Percentiles rank a stretch among this genome's conserved stretches.
Conservation (phyloP, 2,888 invertebrate genomes). For the Drosophila lacicola region DNA sequence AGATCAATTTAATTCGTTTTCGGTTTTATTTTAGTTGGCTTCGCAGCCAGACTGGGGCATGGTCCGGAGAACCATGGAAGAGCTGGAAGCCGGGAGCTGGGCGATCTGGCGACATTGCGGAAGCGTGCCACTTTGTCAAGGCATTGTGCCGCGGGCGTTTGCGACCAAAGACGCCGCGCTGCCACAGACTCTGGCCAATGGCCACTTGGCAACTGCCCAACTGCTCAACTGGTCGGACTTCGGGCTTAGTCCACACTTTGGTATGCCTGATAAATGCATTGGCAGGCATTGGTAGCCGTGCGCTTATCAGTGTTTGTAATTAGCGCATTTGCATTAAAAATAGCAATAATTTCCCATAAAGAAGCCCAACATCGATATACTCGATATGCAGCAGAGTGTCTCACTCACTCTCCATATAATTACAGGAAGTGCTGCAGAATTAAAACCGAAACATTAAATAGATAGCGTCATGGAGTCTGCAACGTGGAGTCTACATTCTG, state of each 20-base stretch:
- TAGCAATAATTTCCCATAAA: conserved; percentile 80
- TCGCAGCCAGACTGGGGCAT: not conserved
- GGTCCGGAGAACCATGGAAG: not conserved
- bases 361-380: conserved; percentile 61
- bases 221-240: conserved; percentile 22
- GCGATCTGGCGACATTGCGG: conserved; percentile 75
- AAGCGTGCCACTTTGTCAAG: conserved; percentile 78
- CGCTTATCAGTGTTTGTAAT: conserved; percentile 80
- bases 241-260: conserved; percentile 25
- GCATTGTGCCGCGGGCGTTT: conserved; percentile 77
- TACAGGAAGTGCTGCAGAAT: conserved; percentile 73
- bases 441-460: conserved; percentile 74
- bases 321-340: conserved; percentile 82
- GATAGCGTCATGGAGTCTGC: conserved; percentile 59
- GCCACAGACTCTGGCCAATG: conserved; percentile 15
- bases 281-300: conserved; percentile 39
- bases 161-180: conserved; percentile 75
- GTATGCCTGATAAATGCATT: conserved; percentile 72
- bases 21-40: conserved; percentile 44
- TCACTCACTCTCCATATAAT: conserved; percentile 51
- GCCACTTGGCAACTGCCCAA: conserved; percentile 21
- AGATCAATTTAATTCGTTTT: conserved; percentile 79
- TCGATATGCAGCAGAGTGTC: conserved; percentile 18
- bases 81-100: not conserved
- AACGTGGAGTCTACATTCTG: conserved; percentile 14